These are phyloP conservation scores for Gisinianus flammeolus DNA, from an alignment of 2,888 invertebrate genomes.

Conservation along the genomic window DNA sequence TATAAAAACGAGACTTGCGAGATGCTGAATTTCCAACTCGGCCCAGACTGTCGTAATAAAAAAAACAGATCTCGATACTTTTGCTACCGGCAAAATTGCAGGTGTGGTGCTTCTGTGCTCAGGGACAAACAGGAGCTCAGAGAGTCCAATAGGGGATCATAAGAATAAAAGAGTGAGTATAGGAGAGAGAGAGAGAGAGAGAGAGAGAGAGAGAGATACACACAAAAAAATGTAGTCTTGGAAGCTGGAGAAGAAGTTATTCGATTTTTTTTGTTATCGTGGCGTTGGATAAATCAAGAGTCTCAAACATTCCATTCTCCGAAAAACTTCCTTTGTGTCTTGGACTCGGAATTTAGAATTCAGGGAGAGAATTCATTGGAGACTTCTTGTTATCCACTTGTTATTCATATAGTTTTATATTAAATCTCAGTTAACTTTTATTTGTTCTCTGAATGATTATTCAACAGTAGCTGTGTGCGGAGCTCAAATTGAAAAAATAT, in stretches of 20 bases:
- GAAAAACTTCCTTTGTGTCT: conserved; percentile 8
- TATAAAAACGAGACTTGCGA: too few species aligned
- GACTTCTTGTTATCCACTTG: background rate
- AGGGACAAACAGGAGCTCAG: too few species aligned
- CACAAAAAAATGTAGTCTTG: conserved; percentile 15
- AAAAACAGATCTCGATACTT: background rate
- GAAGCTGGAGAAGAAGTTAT: conserved; percentile 10
- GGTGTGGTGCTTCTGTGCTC: background rate
- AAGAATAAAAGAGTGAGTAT: conserved; percentile 20
- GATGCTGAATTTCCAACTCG: background rate
- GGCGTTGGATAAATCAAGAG: conserved; percentile 21
- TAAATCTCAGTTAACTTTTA: too few species aligned
- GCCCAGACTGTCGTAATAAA: too few species aligned
- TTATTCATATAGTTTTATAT: background rate
- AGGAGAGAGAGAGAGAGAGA: conserved; percentile 1
- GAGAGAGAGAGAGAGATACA: conserved; percentile 2
- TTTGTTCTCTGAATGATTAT: too few species aligned
- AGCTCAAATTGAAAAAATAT: too few species aligned
- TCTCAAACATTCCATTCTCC: conserved; percentile 19
- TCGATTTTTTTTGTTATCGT: conserved; percentile 14
- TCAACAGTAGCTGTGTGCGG: too few species aligned
- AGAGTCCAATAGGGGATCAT: background rate
- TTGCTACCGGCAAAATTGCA: background rate
- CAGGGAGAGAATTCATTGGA: background rate
- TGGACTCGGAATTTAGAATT: background rate